phyloP scores from a whole-genome alignment of 2,113 vertebrate species.

The Serilophus lunatus region DNA sequence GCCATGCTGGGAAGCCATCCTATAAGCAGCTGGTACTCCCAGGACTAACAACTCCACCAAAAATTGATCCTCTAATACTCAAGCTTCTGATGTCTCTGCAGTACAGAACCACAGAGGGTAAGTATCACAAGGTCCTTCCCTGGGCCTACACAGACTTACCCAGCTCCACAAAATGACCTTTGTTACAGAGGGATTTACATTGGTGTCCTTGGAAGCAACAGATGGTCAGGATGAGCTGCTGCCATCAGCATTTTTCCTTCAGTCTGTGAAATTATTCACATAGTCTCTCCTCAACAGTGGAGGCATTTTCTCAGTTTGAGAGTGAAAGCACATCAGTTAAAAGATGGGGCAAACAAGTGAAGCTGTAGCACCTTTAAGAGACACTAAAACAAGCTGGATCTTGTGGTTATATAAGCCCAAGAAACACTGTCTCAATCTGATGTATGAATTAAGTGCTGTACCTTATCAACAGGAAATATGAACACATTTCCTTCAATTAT shows the following conservation, averaged over 20 bases:
- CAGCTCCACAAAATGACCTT: constrained; percentile 8
- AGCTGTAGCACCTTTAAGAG: neutral
- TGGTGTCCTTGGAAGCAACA: constrained; percentile 23
- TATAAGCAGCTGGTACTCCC: neutral
- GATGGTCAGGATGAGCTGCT: constrained; percentile 39
- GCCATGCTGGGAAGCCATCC: neutral
- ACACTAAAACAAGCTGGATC: neutral
- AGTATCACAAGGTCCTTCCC: neutral
- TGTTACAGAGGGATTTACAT: constrained; percentile 1
- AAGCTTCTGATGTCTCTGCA: neutral
- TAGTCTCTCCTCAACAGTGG: neutral
- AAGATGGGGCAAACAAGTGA: neutral
- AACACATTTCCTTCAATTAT: constrained; percentile 57
- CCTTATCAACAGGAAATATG: constrained; percentile 47
- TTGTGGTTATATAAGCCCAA: neutral
- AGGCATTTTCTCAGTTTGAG: neutral
- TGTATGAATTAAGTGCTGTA: constrained; percentile 10
- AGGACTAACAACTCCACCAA: neutral
- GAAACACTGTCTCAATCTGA: neutral
- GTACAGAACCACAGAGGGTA: neutral
- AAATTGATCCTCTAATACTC: neutral
- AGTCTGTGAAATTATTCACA: constrained; percentile 13
- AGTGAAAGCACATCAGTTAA: neutral
- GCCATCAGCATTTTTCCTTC: neutral
- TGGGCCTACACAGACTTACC: neutral